phyloP scores from a whole-genome alignment of 2,888 invertebrate genomes.

The Anoncus sp. region DNA sequence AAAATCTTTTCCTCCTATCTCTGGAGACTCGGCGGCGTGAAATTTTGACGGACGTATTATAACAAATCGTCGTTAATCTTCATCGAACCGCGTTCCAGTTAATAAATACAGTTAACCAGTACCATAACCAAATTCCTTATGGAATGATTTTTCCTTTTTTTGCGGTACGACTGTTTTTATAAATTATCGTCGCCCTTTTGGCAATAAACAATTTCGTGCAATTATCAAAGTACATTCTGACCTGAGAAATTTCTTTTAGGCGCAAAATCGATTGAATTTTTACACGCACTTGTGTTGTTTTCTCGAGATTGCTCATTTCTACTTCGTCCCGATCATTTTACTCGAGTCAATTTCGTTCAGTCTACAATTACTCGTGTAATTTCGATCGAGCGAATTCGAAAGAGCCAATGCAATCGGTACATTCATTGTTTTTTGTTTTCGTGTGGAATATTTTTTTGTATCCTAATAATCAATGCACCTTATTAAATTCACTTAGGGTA shows the following conservation, averaged over 20 bases:
- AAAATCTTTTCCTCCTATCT: constrained; percentile 10
- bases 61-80: constrained; percentile 42
- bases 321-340: constrained; percentile 34
- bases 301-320: constrained; percentile 24
- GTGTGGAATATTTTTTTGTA: constrained; percentile 22
- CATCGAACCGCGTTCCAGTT: constrained; percentile 60
- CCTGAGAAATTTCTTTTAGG: too few species aligned
- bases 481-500: constrained; percentile 85
- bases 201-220: constrained; percentile 23
- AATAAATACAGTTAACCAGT: constrained; percentile 71
- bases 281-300: constrained; percentile 13
- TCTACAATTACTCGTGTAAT: constrained; percentile 29
- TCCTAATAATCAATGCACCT: constrained; percentile 28
- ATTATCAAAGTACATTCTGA: constrained; percentile 25
- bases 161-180: constrained; percentile 18
- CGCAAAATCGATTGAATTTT: constrained; percentile 35
- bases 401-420: constrained; percentile 18
- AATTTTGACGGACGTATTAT: constrained; percentile 40
- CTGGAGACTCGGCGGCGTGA: constrained; percentile 27
- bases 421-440: constrained; percentile 8
- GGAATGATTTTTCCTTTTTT: constrained; percentile 38
- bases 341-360: constrained; percentile 12
- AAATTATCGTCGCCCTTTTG: constrained; percentile 19
- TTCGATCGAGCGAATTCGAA: constrained; percentile 39
- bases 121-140: constrained; percentile 57